Evolutionary conservation across 2,113 vertebrate genomes (phyloP), one percentile per base, ranked within the genome.

Genomic region (Nothobranchius kuhntae): DNA sequence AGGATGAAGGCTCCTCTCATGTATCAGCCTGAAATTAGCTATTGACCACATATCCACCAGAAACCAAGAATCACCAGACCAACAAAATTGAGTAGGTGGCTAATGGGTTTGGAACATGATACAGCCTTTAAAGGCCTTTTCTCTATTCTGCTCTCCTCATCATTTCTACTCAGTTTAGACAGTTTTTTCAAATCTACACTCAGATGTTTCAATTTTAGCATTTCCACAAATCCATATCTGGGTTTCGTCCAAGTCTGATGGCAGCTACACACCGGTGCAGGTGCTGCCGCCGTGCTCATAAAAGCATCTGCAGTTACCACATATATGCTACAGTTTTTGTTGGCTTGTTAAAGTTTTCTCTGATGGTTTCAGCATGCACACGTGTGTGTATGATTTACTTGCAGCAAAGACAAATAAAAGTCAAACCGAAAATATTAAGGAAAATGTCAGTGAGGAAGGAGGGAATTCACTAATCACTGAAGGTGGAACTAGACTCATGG

Each of bases 11-110:
- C 71, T 71, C 70, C 54, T 82, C 67, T 77, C 76, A 36, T 45
- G 71, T 80, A 72, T 81, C 71, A 73, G 73, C 66, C 80, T 82
- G 75, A 84, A 88, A 91, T 90, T 81, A 89, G 86, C 75, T 85
- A 88, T 87, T 87, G 85, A 85, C 87, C 36, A 54, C 42, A 63
- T 83, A 79, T 75, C 85, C 70, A 86, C 68, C 64, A 76, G 72
- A 56, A 73, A 78, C 75, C 73, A 73, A 76, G 68, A 65, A 53
- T 79, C 80, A 78, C 79, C 9, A 77, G 73, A 80, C 66, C 30
- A 50, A 79, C 69, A 75, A 63, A 68, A 21, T 12, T 36, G 35
- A 6, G 11, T 30, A 30, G 71, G 63, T 67, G 75, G 73, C 71
- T 86, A 86, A 86, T 85, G 80, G 78, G 71, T 77, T 75, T 67